These are phyloP conservation scores for Novumbra hubbsi DNA, from an alignment of 2,797 vertebrate species.

Conservation along the genomic window DNA sequence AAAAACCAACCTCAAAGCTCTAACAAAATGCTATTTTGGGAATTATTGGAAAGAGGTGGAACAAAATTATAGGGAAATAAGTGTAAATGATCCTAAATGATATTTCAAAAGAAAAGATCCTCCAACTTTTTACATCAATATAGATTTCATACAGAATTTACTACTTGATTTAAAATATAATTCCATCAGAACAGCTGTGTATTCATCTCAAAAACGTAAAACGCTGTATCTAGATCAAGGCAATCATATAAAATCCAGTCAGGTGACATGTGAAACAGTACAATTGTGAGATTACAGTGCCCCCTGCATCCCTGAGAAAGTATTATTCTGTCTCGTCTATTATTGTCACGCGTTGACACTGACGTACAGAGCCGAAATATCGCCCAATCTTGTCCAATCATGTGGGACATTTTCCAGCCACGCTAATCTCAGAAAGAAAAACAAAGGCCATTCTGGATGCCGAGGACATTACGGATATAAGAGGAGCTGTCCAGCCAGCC, in stretches of 20 bases:
- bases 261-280: conserved; percentile 12
- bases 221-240: neutral
- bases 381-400: conserved; percentile 26
- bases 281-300: conserved; percentile 60
- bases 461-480: conserved; percentile 43
- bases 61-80: no score
- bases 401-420: conserved; percentile 25
- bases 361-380: neutral
- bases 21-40: no score
- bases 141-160: neutral
- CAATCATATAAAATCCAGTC: conserved; percentile 1
- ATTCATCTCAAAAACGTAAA: neutral
- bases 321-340: neutral
- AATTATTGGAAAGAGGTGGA: no score
- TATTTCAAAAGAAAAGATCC: no score
- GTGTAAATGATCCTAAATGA: no score
- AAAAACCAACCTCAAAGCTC: no score
- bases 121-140: neutral
- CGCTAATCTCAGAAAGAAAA: conserved; percentile 50
- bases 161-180: neutral
- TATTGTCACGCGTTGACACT: conserved; percentile 13
- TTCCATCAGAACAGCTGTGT: neutral
- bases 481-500: conserved; percentile 46
- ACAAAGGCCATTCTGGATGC: conserved; percentile 45
- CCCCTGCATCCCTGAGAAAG: conserved; percentile 43